Evolutionary conservation across 2,113 vertebrate species (phyloP).

Genomic region (Catharus minimus): DNA sequence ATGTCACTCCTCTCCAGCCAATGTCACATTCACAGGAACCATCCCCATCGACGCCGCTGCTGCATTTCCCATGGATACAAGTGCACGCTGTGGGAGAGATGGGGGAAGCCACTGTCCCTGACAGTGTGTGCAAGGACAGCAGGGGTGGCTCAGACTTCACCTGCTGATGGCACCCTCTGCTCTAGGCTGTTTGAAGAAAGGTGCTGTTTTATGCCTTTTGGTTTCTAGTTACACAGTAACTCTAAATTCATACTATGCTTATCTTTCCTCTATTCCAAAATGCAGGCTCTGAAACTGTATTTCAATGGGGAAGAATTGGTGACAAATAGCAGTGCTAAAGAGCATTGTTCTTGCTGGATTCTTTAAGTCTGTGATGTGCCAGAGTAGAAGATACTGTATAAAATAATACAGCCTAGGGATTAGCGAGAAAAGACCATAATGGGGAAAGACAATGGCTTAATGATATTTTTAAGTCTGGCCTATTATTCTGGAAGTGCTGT

Average conservation of each 20-base stretch:
- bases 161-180: not conserved
- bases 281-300: not conserved
- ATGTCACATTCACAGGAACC: constrained; percentile 86
- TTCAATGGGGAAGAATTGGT: not conserved
- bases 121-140: not conserved
- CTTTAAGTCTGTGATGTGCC: not conserved
- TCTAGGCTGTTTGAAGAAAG: not conserved
- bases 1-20: constrained; percentile 87
- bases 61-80: constrained; percentile 86
- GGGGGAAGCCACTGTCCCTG: not conserved
- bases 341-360: not conserved
- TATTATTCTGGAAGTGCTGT: not conserved
- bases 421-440: not conserved
- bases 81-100: constrained; percentile 72
- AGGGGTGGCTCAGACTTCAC: not conserved
- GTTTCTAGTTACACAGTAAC: not conserved
- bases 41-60: constrained; percentile 77
- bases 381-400: not conserved
- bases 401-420: not conserved
- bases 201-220: not conserved
- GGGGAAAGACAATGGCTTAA: not conserved
- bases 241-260: not conserved
- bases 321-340: not conserved
- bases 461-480: not conserved
- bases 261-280: not conserved